Conservation (phyloP, 2,888 invertebrate species). For the Macroteleia sp. region DNA sequence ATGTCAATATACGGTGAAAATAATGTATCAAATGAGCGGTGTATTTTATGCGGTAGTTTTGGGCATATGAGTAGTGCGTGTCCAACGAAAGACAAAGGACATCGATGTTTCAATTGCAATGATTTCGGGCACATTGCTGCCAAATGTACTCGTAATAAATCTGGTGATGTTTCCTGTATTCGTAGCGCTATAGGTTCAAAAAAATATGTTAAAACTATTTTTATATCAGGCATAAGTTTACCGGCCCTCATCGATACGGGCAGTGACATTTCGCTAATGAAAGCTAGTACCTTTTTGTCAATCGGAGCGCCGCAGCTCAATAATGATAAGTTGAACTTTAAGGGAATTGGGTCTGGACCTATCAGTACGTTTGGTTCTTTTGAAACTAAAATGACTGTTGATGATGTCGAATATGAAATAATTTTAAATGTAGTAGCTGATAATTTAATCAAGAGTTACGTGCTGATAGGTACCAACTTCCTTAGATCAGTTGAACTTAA, state of each 20-base stretch:
- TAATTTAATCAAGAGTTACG: neutral
- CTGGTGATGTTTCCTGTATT: neutral
- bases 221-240: neutral
- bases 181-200: neutral
- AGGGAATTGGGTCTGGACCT: neutral
- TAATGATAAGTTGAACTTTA: neutral
- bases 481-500: neutral
- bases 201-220: neutral
- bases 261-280: neutral
- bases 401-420: neutral
- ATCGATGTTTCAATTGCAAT: too few relatives aligned
- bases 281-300: neutral
- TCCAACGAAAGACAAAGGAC: too few relatives aligned
- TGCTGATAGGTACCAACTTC: neutral
- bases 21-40: neutral
- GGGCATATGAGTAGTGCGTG: too few relatives aligned
- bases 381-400: too few relatives aligned
- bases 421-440: neutral
- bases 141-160: too few relatives aligned
- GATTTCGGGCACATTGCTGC: too few relatives aligned
- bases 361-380: too few relatives aligned
- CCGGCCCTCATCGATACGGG: neutral
- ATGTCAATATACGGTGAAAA: neutral
- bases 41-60: neutral
- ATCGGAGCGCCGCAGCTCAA: neutral